Base-by-base conservation (phyloP, 2,797 vertebrate genomes). In the Rhabdomys pumilio region DNA sequence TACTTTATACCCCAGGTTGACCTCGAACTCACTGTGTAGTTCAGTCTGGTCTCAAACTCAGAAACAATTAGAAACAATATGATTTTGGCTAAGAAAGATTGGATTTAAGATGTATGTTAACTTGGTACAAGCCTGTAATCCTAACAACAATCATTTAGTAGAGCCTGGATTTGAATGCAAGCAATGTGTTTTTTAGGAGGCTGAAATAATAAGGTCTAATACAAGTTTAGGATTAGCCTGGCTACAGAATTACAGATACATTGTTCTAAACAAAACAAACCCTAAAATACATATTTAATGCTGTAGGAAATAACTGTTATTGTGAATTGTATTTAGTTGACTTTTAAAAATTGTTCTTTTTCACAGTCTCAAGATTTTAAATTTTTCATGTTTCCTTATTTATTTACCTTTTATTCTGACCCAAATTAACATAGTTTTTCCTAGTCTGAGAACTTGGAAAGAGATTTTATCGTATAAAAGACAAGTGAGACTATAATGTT, bases 251-350 rank as follows among this genome's bases (percentile, higher is more conserved):
- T 19, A 65, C 26, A 82, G n/a, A 83, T 63, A 41, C 7, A 17
- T 26, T 83, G 38, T 83, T 83, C 24, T 83, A 82, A 82, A 82
- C 24, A 83, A 44, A 63, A 63, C 59, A 83, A 44, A 31, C 8
- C 29, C 61, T 67, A 11, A 50, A 85, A 50, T 84, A 65, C 29
- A 69, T 57, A 50, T 75, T 82, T 96, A 72, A 73, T 91, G 26
- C 17, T 82, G 2, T 82, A 69, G 72, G 59, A 83, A 90, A 17
- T 89, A 92, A 69, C 13, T 85, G 65, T 34, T 86, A 38, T 53
- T 94, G 76, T 96, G 57, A 96, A 77, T 93, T 94, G 67, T 5
- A 67, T 95, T 96, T 96, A 63, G 31, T 59, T 93, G 34, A 67
- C 44, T 72, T 80, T 53, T 59, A 12, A 80, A 90, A 29, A 59